Evolutionary conservation across 2,113 vertebrate species (phyloP), one percentile per base, ranked within the genome.

Genomic region (Catagonus wagneri): DNA sequence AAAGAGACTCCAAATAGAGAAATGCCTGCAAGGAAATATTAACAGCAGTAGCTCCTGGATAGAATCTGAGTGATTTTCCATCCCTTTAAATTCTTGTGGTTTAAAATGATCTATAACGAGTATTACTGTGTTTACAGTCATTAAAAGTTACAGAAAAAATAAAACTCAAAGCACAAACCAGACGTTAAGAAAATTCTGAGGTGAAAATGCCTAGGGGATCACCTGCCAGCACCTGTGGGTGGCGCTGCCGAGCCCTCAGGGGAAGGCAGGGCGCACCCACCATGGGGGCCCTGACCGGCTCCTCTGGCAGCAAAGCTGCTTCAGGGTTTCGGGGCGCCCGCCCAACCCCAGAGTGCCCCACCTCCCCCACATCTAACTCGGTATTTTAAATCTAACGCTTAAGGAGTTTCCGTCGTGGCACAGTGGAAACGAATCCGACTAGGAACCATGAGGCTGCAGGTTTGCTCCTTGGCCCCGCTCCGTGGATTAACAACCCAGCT

Each of bases 71-170:
- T 69, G 14, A n/a, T 60, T 68, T 88, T 44, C 63, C 68, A 83
- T 65, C 79, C 14, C 23, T 69, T 88, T 34, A 66, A 44, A 65
- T 71, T 95, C 90, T 74, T 79, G 29, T 80, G 65, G 39, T 83
- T 52, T 86, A 36, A 71, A 81, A 72, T 68, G 29, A 76, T 76
- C 10, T 32, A 16, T 76, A 76, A 32, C 32, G 27, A 81, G 29
- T 50, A 27, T 85, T 75, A 86, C 36, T 94, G 29, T n/a, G 83
- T 92, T 84, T 78, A 81, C 71, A 78, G 68, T 84, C 17, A 94
- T 80, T 54, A 66, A 65, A 63, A 66, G 71, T 36, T 91, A 25
- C 15, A 89, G 58, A 32, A 58, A 92, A 88, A 71, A 20, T 75
- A 68, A 88, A 93, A 75, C 44, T 58, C 20, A 65, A 74, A 75